Percentiles rank a stretch among this genome's conserved stretches.
These are phyloP conservation scores for Ditylenchus weischeri DNA, from an alignment of 2,888 invertebrate genomes.

Conservation along the genomic window DNA sequence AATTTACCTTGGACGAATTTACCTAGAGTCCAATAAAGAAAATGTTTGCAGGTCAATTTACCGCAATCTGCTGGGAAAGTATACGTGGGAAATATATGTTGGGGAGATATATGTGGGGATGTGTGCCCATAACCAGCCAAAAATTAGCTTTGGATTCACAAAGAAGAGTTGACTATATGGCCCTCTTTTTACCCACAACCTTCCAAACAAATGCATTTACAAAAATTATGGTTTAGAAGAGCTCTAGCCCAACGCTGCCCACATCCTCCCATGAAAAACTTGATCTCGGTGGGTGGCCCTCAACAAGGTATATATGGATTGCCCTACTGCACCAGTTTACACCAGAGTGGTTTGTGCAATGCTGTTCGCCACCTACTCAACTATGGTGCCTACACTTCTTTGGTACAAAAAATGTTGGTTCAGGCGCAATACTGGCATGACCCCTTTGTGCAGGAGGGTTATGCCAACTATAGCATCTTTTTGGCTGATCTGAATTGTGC, in stretches of 20 bases:
- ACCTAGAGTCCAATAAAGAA: too few species aligned
- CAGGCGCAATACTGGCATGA: constrained; percentile 99
- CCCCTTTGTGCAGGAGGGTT: constrained; percentile 74
- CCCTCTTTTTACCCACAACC: not conserved
- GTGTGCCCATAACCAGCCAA: too few species aligned
- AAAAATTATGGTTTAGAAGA: constrained; percentile 67
- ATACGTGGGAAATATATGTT: too few species aligned
- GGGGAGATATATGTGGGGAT: too few species aligned
- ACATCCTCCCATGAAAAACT: constrained; percentile 74
- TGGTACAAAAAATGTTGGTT: constrained; percentile 61
- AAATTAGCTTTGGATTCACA: too few species aligned
- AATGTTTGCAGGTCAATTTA: too few species aligned
- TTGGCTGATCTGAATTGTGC: constrained; percentile 95
- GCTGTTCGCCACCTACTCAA: constrained; percentile 67
- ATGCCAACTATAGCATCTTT: constrained; percentile 74
- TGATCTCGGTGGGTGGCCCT: constrained; percentile 89
- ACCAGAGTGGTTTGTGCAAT: constrained; percentile 71
- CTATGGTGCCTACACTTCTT: constrained; percentile 74
- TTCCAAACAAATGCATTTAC: not conserved
- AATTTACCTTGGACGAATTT: too few species aligned
- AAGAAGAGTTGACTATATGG: too few species aligned
- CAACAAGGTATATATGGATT: constrained; percentile 81
- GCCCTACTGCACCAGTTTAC: constrained; percentile 74
- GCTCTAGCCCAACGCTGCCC: constrained; percentile 89
- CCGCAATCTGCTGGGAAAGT: too few species aligned